Percentiles rank a stretch among this genome's conserved stretches.
Conservation (phyloP, 2,888 invertebrate species). For the Synergus gifuensis region DNA sequence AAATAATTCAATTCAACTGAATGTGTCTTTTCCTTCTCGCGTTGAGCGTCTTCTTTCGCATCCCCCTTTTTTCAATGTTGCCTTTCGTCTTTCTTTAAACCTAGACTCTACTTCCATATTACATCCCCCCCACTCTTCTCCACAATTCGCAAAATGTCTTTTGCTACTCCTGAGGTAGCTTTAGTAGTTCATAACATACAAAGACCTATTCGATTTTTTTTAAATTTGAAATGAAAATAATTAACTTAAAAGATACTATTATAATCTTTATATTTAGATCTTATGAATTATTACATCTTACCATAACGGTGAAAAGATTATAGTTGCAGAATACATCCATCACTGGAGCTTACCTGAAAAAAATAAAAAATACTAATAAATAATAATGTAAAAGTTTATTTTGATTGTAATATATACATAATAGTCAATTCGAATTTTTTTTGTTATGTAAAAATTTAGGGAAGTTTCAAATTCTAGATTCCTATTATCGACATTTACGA, state of each 20-base stretch:
- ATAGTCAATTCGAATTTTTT: no score
- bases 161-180: not conserved
- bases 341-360: constrained; percentile 10
- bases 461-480: not conserved
- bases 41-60: constrained; percentile 51
- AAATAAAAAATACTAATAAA: not conserved
- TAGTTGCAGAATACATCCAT: constrained; percentile 33
- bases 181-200: not conserved
- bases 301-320: constrained; percentile 38
- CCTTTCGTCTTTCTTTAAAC: constrained; percentile 16
- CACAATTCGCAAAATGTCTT: not conserved
- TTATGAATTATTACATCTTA: not conserved
- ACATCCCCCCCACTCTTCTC: not conserved
- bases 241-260: not conserved
- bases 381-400: not conserved
- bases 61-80: constrained; percentile 54
- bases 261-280: not conserved
- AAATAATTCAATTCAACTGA: constrained; percentile 76
- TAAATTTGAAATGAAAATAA: not conserved
- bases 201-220: not conserved
- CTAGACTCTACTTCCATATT: constrained; percentile 3
- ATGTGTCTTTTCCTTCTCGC: constrained; percentile 63
- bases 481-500: not conserved
- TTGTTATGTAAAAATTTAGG: not conserved
- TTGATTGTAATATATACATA: not conserved